Conservation (phyloP, 53 echinoderm and acorn worm species). For the Paelopatides confundens region DNA sequence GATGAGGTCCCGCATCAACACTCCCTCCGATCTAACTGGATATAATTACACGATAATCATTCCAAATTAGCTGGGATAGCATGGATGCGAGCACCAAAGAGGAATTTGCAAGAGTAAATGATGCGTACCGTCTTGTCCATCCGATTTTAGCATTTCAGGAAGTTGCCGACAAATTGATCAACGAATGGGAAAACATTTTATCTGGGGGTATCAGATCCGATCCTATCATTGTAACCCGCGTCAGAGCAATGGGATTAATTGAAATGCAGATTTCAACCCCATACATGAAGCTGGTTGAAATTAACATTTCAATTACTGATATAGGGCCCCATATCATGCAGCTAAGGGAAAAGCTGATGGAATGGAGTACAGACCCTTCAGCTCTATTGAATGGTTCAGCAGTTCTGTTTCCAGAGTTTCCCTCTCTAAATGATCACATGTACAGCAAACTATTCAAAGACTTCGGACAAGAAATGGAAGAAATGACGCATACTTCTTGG, state of each 20-base stretch:
- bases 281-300: constrained; percentile 5
- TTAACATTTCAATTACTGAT: not conserved
- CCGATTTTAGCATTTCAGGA: constrained; percentile 49
- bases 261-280: not conserved
- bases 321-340: not conserved
- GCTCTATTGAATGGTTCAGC: too few relatives aligned
- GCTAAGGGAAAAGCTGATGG: too few relatives aligned
- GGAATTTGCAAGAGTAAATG: too few relatives aligned
- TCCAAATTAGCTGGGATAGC: too few relatives aligned
- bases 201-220: not conserved
- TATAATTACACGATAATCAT: too few relatives aligned
- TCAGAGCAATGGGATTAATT: not conserved
- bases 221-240: not conserved
- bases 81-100: too few relatives aligned
- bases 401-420: not conserved
- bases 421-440: not conserved
- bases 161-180: constrained; percentile 36
- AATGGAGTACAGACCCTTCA: too few relatives aligned
- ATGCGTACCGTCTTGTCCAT: constrained; percentile 11
- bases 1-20: too few relatives aligned
- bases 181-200: constrained; percentile 43
- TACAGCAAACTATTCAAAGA: not conserved
- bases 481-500: too few relatives aligned
- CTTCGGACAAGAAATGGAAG: too few relatives aligned
- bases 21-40: too few relatives aligned